Conservation (phyloP, 2,888 invertebrate genomes). For the Matsumyia berberina region DNA sequence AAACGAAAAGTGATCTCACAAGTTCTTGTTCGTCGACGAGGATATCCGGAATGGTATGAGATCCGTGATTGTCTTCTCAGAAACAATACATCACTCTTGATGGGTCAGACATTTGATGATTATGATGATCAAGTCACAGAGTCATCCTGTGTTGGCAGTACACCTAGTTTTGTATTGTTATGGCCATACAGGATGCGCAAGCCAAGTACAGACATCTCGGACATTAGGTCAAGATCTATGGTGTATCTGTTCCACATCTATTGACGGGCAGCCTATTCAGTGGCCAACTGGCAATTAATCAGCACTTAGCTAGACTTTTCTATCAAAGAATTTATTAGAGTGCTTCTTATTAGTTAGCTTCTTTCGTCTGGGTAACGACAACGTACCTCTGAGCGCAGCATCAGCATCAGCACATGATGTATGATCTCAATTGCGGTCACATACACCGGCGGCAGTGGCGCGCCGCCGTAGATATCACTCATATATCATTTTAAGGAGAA, state of each 20-base stretch:
- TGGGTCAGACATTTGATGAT: neutral
- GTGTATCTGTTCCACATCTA: conserved; percentile 59
- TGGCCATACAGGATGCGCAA: conserved; percentile 55
- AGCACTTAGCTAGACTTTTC: conserved; percentile 69
- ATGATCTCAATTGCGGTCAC: conserved; percentile 54
- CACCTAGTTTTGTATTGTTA: conserved; percentile 26
- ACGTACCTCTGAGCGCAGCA: conserved; percentile 14
- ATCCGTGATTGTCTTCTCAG: neutral
- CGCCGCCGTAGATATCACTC: conserved; percentile 45
- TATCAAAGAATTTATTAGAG: conserved; percentile 70
- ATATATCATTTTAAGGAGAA: conserved; percentile 60
- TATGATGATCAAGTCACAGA: too few species aligned
- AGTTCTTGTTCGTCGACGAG: neutral
- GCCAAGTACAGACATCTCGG: conserved; percentile 57
- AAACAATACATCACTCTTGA: neutral
- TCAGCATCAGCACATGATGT: neutral
- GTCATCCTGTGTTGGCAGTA: neutral
- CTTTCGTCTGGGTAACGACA: conserved; percentile 33
- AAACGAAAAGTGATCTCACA: neutral
- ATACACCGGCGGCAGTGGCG: conserved; percentile 19
- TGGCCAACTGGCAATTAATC: conserved; percentile 71
- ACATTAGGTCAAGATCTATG: conserved; percentile 61
- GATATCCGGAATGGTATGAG: conserved; percentile 1
- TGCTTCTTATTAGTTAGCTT: conserved; percentile 54
- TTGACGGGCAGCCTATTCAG: conserved; percentile 54